Evolutionary conservation across 2,113 vertebrate species (phyloP).

Genomic region (Hippocampus guttulatus): DNA sequence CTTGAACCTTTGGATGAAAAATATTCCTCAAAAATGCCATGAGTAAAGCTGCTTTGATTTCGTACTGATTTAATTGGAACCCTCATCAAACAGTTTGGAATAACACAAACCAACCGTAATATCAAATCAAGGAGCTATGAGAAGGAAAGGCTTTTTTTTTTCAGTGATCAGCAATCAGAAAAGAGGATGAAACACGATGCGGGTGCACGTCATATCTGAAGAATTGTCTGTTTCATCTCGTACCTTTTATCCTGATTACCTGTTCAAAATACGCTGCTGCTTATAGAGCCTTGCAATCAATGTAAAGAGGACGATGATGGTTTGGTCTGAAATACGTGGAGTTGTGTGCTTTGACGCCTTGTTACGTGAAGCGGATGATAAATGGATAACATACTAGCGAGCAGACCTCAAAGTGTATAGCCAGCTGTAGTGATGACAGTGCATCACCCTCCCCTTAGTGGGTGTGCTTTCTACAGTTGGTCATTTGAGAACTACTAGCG

Average conservation of each 20-base stretch:
- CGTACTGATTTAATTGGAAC: neutral
- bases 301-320: neutral
- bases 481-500: too few relatives aligned
- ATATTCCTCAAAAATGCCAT: neutral
- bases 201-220: neutral
- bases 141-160: neutral
- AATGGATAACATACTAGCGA: neutral
- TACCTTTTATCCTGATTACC: neutral
- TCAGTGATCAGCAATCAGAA: neutral
- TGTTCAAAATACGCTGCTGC: neutral
- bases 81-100: neutral
- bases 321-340: too few relatives aligned
- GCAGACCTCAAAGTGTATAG: neutral
- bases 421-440: neutral
- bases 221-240: neutral
- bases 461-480: neutral
- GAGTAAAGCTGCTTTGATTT: neutral
- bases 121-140: neutral
- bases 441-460: neutral
- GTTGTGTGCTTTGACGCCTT: neutral
- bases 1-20: neutral
- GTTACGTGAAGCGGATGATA: neutral
- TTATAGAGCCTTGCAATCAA: neutral
- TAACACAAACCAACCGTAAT: neutral
- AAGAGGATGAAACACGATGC: neutral